Conservation (phyloP, 2,888 invertebrate genomes). For the Seira ritae region DNA sequence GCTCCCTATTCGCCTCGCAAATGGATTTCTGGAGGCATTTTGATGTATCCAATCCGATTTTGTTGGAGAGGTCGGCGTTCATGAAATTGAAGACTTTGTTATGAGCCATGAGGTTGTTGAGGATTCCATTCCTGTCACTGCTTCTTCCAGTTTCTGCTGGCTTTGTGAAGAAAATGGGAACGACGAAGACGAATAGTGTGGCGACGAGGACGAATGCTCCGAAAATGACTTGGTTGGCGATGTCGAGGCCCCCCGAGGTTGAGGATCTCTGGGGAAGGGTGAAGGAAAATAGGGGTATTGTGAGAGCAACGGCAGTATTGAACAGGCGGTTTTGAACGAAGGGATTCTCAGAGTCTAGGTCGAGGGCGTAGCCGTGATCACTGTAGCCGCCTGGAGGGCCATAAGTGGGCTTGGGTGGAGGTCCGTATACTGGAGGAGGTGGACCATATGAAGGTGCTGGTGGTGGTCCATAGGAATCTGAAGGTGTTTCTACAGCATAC, state of each 20-base stretch:
- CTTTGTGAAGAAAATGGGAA: constrained; percentile 64
- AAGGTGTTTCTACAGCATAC: constrained; percentile 47
- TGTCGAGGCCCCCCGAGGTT: constrained; percentile 62
- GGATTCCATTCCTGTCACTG: constrained; percentile 67
- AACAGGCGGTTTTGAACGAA: constrained; percentile 69
- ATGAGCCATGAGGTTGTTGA: constrained; percentile 69
- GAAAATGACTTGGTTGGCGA: constrained; percentile 71
- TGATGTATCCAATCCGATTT: constrained; percentile 71
- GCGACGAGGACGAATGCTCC: constrained; percentile 64
- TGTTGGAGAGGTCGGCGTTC: constrained; percentile 72
- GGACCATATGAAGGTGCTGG: constrained; percentile 25
- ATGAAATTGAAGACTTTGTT: constrained; percentile 73
- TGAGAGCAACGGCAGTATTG: constrained; percentile 70
- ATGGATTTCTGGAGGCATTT: constrained; percentile 72
- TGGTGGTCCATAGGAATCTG: constrained; percentile 33
- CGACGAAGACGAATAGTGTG: constrained; percentile 64
- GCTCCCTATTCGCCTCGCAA: constrained; percentile 71
- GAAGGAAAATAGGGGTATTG: constrained; percentile 71
- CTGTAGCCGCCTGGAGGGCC: constrained; percentile 48
- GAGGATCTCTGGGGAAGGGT: constrained; percentile 67
- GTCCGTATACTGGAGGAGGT: constrained; percentile 29
- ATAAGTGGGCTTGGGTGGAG: constrained; percentile 41
- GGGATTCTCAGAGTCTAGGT: constrained; percentile 62
- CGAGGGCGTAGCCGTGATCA: constrained; percentile 51
- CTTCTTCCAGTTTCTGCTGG: constrained; percentile 49